These are phyloP conservation scores for Drosophila seguyi DNA, from an alignment of 1,140 invertebrate species.

Conservation along the genomic window DNA sequence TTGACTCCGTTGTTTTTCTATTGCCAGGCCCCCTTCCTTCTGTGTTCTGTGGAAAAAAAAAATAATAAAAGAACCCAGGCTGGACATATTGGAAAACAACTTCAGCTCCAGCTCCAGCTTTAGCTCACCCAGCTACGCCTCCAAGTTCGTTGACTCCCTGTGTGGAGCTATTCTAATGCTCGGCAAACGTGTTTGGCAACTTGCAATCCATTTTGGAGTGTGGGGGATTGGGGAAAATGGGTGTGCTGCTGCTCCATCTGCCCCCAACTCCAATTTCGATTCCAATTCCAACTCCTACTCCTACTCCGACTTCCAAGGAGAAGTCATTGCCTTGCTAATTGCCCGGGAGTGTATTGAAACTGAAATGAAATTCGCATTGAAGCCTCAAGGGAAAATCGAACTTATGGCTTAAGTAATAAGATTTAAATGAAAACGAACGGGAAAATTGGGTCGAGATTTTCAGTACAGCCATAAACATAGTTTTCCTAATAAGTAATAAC, in stretches of 20 bases:
- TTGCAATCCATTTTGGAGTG: constrained; percentile 46
- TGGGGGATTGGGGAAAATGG: constrained; percentile 14
- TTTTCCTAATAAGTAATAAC: constrained; percentile 10
- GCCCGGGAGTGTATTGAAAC: constrained; percentile 40
- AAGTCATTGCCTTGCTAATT: constrained; percentile 52
- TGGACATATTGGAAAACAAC: constrained; percentile 41
- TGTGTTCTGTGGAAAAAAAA: constrained; percentile 14
- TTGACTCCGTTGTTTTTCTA: constrained; percentile 79
- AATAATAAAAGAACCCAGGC: constrained; percentile 1
- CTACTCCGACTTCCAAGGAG: constrained; percentile 5
- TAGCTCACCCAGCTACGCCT: constrained; percentile 19
- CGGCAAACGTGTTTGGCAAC: constrained; percentile 76
- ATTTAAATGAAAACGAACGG: constrained; percentile 14
- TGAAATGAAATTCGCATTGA: constrained; percentile 39
- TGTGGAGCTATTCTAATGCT: constrained; percentile 70
- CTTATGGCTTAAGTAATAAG: constrained; percentile 28
- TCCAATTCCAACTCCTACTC: not conserved
- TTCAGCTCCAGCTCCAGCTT: not conserved
- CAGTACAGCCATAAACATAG: constrained; percentile 7
- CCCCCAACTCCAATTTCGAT: not conserved
- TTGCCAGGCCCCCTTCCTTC: constrained; percentile 74
- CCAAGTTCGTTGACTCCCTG: constrained; percentile 64
- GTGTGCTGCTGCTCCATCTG: constrained; percentile 13
- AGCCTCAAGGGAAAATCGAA: constrained; percentile 22
- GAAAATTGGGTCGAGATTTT: constrained; percentile 17